Base-by-base conservation (phyloP, 2,113 vertebrate genomes). In the Pelecanus crispus region DNA sequence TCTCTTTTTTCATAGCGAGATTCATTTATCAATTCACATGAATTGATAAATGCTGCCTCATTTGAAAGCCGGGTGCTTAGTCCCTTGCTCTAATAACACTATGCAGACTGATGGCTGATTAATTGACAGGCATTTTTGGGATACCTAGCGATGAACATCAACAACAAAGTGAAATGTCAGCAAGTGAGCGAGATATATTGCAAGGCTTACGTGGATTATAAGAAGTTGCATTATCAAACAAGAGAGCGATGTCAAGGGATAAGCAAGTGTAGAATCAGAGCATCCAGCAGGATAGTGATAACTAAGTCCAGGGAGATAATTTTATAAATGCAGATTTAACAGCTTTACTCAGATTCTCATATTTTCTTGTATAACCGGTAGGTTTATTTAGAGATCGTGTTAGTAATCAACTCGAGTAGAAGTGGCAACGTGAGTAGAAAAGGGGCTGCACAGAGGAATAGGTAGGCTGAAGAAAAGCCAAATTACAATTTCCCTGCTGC, bases 81-180 rank as follows among this genome's bases (percentile, higher is more conserved):
- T 68, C 80, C 47, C 80, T 55, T 36, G 47, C 26, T 88, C 44
- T 67, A 92, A 81, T 52, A 94, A 83, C 59, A 79, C 52, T 86
- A 45, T 56, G 47, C 61, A 84, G 63, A 75, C 34, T 53, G 62
- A 74, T 15, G 74, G 86, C n/a, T 88, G 92, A 93, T 83, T 93
- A 95, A 91, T 38, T 90, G 90, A 89, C 47, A 86, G 68, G 71
- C 58, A 66, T 86, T 94, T 94, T 67, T 34, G 65, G 26, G 44
- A 84, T 86, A 93, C 14, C 38, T 63, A 11, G 75, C 19, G 65
- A 72, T 86, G 75, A 94, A 90, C 59, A 92, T 71, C 92, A 91
- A 91, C 77, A 91, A 63, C 61, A 13, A 77, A 94, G 61, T 20
- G 34, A 96, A 95, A 96, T 81, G 83, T 75, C 91, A 94, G 88